Evolutionary conservation across 2,888 invertebrate species (phyloP), one percentile per base, ranked within the genome.

Genomic region (Apamea sordens): DNA sequence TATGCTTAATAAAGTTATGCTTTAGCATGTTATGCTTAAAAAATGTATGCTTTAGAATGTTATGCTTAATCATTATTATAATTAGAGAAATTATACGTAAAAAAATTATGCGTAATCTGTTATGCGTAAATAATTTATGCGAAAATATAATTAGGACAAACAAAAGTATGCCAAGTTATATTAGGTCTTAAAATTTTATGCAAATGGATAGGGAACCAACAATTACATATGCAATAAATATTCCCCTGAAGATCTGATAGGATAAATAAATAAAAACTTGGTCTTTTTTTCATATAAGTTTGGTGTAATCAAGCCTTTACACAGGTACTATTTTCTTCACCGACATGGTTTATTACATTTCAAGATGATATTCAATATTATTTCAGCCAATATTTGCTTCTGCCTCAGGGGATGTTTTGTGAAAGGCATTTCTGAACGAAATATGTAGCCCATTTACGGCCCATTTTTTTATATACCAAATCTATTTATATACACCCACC

Each of bases 301-400:
- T 72, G 61, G 74, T 76, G 74, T 68, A 32, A 74, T 82, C 73
- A 28, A 71, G 53, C 24, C 56, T 59, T 75, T 67, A 65, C 21
- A 56, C 18, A 67, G 50, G 68, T n/a, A 73, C n/a, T 70, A 21
- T 73, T 75, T 70, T 73, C 69, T 82, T 72, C 18, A 4, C 63
- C 15, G 21, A 77, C 50, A 56, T 77, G n/a, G 32, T 65, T 86
- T 72, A 76, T 75, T 73, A 79, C n/a, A 72, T 83, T 73, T 73
- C 75, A 24, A 44, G 41, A 59, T 28, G 56, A 61, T 75, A 77
- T 77, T 70, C 64, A 73, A 77, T 76, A 82, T 78, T 76, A 77
- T 76, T 68, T 76, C 53, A 65, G 24, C 28, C 50, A 77, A 73
- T 85, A 78, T 80, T 63, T 53, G 5, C 73, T 80, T 85, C 32